These are phyloP conservation scores for Stenurella melanura DNA, from an alignment of 2,888 invertebrate species.

Conservation along the genomic window DNA sequence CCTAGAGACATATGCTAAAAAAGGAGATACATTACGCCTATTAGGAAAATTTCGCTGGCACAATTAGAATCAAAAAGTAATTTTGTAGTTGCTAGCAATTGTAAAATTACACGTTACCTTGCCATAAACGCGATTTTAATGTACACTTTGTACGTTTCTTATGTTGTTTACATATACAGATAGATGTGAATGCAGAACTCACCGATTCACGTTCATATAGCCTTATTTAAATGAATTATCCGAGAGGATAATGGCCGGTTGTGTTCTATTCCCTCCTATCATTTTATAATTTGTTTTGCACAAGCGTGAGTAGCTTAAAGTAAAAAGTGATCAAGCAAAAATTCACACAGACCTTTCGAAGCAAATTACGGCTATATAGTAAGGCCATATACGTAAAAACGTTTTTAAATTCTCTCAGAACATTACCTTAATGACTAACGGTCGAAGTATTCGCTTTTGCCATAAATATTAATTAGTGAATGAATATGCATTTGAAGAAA, in stretches of 20 bases:
- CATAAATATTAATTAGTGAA: constrained; percentile 19
- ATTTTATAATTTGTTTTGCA: constrained; percentile 47
- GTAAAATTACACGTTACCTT: constrained; percentile 44
- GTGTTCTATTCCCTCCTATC: constrained; percentile 47
- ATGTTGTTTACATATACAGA: constrained; percentile 41
- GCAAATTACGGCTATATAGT: background rate
- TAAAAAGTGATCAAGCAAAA: constrained; percentile 32
- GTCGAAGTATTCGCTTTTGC: background rate
- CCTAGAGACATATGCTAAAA: constrained; percentile 14
- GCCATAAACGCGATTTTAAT: constrained; percentile 43
- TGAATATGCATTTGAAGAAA: background rate
- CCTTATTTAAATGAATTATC: constrained; percentile 52
- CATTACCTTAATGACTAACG: background rate
- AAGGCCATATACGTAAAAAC: background rate
- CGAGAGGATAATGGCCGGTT: constrained; percentile 51
- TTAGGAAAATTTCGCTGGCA: constrained; percentile 4
- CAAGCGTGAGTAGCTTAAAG: constrained; percentile 40
- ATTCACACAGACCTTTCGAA: constrained; percentile 14
- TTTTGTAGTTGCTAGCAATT: constrained; percentile 40
- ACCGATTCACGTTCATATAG: constrained; percentile 40
- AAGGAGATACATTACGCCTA: constrained; percentile 19
- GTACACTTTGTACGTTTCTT: constrained; percentile 37
- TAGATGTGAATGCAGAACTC: constrained; percentile 36
- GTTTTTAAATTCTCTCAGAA: constrained; percentile 5
- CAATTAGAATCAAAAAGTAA: constrained; percentile 36